phyloP scores from a whole-genome alignment of 1,140 invertebrate genomes.

The Ceratosolen fusciceps region DNA sequence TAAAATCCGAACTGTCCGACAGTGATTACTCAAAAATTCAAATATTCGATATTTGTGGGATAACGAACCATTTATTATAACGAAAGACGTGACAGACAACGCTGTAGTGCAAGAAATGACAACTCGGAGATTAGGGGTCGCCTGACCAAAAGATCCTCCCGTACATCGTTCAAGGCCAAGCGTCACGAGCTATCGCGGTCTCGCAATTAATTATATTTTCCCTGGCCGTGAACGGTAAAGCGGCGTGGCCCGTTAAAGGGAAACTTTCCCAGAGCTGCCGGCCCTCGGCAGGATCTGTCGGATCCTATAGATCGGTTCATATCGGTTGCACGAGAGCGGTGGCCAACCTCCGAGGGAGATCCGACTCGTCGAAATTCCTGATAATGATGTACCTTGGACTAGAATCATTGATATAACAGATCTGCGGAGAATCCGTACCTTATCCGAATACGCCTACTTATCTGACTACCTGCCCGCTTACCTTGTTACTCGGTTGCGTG shows the following conservation, averaged over 20 bases:
- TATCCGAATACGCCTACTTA: too few relatives aligned
- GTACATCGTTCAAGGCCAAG: slow-evolving; percentile 10
- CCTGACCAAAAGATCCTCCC: background rate
- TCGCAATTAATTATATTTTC: slow-evolving; percentile 32
- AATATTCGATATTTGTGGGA: too few relatives aligned
- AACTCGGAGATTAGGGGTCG: background rate
- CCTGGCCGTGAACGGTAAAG: slow-evolving; percentile 13
- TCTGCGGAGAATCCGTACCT: background rate
- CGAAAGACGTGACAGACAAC: background rate
- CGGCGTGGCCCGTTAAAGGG: background rate
- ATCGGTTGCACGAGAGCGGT: background rate
- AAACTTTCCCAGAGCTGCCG: slow-evolving; percentile 14
- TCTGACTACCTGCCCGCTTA: too few relatives aligned
- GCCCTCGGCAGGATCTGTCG: background rate
- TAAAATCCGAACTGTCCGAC: too few relatives aligned
- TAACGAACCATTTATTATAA: too few relatives aligned
- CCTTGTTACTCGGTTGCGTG: background rate
- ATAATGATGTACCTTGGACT: slow-evolving; percentile 22
- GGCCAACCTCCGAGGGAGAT: background rate
- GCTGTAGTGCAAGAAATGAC: background rate
- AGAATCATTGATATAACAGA: background rate
- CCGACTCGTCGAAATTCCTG: slow-evolving; percentile 5
- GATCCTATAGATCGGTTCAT: too few relatives aligned
- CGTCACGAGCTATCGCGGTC: background rate
- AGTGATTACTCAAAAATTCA: too few relatives aligned